These are phyloP conservation scores for Andrena fulva DNA, from an alignment of 2,888 invertebrate species.

Conservation along the genomic window DNA sequence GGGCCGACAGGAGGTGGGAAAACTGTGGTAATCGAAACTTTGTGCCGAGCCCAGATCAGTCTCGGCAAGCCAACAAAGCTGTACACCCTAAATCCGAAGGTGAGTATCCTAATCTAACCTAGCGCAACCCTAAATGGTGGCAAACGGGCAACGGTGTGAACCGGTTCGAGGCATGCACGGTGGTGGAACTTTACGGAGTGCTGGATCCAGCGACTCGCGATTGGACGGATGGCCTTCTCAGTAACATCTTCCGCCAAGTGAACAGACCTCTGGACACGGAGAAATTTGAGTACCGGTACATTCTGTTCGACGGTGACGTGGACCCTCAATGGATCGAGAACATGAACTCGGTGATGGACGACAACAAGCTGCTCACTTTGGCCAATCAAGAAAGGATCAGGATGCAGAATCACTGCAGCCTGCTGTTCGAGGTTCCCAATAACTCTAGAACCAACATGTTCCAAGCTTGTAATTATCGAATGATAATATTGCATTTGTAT, in stretches of 20 bases:
- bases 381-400: conserved; percentile 96
- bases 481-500: neutral
- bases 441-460: neutral
- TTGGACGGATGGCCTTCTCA: conserved; percentile 97
- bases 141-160: neutral
- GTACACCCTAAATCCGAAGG: conserved; percentile 94
- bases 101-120: conserved; percentile 66
- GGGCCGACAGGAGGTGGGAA: conserved; percentile 98
- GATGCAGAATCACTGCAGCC: conserved; percentile 91
- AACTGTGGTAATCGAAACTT: conserved; percentile 91
- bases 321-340: conserved; percentile 98
- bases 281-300: conserved; percentile 91
- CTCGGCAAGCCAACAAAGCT: conserved; percentile 93
- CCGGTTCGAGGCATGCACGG: conserved; percentile 90
- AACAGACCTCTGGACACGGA: conserved; percentile 89
- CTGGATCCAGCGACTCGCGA: conserved; percentile 94
- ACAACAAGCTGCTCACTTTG: conserved; percentile 94
- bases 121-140: neutral
- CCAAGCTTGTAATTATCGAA: too few relatives aligned
- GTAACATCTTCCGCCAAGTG: conserved; percentile 96
- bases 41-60: conserved; percentile 92
- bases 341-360: conserved; percentile 99
- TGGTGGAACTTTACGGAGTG: conserved; percentile 95
- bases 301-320: conserved; percentile 97
- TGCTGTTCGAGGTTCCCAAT: conserved; percentile 91